phyloP scores from a whole-genome alignment of 2,888 invertebrate genomes.

The Dione vanillae region DNA sequence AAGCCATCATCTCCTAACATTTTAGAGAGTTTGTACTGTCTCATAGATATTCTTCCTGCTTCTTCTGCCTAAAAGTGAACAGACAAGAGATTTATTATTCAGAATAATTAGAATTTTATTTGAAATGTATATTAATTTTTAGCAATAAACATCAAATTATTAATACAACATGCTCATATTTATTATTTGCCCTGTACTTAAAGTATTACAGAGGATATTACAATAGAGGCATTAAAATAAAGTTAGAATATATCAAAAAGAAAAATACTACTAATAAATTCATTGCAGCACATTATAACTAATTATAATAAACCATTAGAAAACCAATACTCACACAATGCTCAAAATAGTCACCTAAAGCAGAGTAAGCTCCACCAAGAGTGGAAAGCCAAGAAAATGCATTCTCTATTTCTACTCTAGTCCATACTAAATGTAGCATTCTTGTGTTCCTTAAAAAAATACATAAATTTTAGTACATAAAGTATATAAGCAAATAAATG shows the following conservation, averaged over 20 bases:
- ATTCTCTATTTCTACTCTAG: conserved; percentile 90
- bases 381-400: conserved; percentile 98
- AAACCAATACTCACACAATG: conserved; percentile 86
- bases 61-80: conserved; percentile 88
- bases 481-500: not conserved
- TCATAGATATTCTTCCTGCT: conserved; percentile 93
- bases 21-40: conserved; percentile 92
- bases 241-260: not conserved
- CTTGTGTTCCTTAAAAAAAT: conserved; percentile 74
- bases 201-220: not conserved
- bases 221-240: not conserved
- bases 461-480: conserved; percentile 12
- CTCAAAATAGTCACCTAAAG: conserved; percentile 94
- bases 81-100: not conserved
- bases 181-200: not conserved
- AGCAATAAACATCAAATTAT: conserved; percentile 8
- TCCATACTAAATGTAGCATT: conserved; percentile 76
- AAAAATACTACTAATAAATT: not conserved
- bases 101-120: not conserved
- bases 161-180: conserved; percentile 5
- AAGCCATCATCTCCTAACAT: conserved; percentile 92
- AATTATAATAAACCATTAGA: not conserved
- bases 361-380: conserved; percentile 97
- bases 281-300: not conserved
- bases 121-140: not conserved